These are phyloP conservation scores for Acanthosepion esculentum DNA, from an alignment of 2,888 invertebrate species.

Conservation along the genomic window DNA sequence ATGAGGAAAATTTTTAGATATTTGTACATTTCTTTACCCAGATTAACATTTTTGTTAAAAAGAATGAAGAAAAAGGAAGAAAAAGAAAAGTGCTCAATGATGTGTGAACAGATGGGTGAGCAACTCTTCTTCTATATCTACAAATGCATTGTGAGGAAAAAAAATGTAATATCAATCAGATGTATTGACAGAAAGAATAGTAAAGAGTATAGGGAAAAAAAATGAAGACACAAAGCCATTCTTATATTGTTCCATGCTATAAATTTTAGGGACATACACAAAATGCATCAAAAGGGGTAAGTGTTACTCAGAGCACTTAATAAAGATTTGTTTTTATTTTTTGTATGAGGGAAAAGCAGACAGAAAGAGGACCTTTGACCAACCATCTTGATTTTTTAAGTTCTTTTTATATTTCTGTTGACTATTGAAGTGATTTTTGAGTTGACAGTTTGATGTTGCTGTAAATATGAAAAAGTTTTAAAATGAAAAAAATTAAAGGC, in stretches of 20 bases:
- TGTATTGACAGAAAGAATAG: background rate
- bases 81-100: background rate
- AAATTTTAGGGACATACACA: background rate
- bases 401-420: background rate
- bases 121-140: slow-evolving; percentile 14
- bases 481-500: background rate
- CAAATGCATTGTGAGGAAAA: background rate
- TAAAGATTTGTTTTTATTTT: background rate
- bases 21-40: background rate
- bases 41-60: slow-evolving; percentile 9
- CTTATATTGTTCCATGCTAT: background rate
- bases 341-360: background rate
- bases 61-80: background rate
- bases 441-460: background rate
- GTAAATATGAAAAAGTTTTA: slow-evolving; percentile 7
- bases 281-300: slow-evolving; percentile 10
- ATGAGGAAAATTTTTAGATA: background rate
- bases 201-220: background rate
- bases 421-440: background rate
- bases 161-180: slow-evolving; percentile 9
- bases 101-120: background rate
- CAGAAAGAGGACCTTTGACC: background rate
- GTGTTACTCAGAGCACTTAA: slow-evolving; percentile 18
- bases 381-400: background rate
- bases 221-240: background rate